A percentile compares a stretch with the other conserved stretches of the same genome.
Evolutionary conservation across 2,113 vertebrate species (phyloP).

Genomic region (Eonycteris spelaea): DNA sequence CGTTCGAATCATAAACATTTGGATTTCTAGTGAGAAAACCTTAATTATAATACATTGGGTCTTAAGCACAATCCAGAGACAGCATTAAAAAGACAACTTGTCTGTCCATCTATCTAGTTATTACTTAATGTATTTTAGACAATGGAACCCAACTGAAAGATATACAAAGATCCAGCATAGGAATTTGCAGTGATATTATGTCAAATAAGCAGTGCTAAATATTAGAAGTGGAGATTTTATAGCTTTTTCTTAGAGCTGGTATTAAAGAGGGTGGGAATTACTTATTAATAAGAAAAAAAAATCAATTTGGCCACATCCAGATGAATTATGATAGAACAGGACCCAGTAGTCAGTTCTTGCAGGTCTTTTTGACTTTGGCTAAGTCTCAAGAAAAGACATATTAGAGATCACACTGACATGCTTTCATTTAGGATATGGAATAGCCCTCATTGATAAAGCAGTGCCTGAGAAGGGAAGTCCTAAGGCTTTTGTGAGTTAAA

Average conservation of each 20-base stretch:
- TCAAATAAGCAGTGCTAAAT: not conserved
- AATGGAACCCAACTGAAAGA: not conserved
- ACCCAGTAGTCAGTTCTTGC: not conserved
- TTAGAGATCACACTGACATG: not conserved
- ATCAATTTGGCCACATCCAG: not conserved
- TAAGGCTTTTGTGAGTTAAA: not conserved
- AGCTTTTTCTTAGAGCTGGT: not conserved
- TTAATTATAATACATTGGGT: not conserved
- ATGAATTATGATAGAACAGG: not conserved
- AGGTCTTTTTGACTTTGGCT: not conserved
- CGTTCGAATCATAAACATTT: not conserved
- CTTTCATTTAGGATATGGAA: not conserved
- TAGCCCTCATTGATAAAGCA: not conserved
- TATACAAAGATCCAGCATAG: not conserved
- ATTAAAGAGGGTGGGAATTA: not conserved
- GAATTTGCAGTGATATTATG: not conserved
- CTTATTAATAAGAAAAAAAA: not conserved
- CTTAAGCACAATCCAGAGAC: slow-evolving; percentile 5
- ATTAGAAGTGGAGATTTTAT: not conserved
- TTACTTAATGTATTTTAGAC: not conserved
- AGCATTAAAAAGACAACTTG: not conserved
- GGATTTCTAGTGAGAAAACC: not conserved
- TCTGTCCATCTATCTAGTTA: not conserved
- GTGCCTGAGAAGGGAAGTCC: not conserved
- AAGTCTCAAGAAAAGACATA: not conserved